Conservation (phyloP, 2,113 vertebrate genomes). For the Phyllostomus hastatus region DNA sequence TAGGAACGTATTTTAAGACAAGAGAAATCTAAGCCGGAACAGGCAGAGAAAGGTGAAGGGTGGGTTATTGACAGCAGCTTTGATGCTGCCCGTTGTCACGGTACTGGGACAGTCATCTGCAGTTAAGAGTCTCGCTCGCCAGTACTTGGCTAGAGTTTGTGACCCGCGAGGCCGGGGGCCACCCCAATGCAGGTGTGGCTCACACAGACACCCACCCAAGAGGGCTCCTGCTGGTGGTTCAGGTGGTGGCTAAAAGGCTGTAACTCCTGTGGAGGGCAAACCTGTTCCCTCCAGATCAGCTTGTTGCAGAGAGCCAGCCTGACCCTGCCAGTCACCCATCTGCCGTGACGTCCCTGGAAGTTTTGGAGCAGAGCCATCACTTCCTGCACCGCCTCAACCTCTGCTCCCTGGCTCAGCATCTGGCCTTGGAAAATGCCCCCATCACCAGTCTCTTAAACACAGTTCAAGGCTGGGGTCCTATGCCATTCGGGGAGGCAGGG, state of each 20-base stretch:
- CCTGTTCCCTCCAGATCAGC: background rate
- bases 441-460: background rate
- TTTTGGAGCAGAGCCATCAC: background rate
- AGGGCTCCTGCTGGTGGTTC: background rate
- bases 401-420: background rate
- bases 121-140: background rate
- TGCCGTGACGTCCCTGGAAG: background rate
- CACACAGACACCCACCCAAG: background rate
- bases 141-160: background rate
- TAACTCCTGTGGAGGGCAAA: background rate
- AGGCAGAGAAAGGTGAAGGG: background rate
- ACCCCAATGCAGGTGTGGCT: background rate
- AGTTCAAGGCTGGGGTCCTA: background rate
- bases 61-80: background rate
- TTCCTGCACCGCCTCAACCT: background rate
- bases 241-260: background rate
- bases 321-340: background rate
- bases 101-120: slow-evolving; percentile 38
- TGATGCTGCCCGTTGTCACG: slow-evolving; percentile 15
- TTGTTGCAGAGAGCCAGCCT: background rate
- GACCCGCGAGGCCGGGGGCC: background rate
- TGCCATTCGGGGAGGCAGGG: background rate
- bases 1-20: slow-evolving; percentile 49
- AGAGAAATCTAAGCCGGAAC: background rate
- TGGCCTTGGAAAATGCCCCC: background rate